Evolutionary conservation across 2,888 invertebrate genomes (phyloP), one percentile per base, ranked within the genome.

Genomic region (Cheilosia urbana): DNA sequence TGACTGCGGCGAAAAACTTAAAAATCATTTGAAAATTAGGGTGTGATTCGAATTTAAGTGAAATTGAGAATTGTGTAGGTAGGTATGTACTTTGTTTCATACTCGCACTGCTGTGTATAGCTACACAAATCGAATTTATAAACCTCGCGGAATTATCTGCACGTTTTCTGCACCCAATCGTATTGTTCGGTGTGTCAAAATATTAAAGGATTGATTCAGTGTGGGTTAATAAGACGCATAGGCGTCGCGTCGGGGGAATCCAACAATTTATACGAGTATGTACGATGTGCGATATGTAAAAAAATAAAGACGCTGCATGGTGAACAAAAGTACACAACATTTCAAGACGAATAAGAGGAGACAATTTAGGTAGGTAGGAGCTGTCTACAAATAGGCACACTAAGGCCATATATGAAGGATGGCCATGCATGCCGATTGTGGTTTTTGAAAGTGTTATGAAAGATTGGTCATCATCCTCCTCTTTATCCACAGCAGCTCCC

Each of bases 21-120:
- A 53, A 66, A 71, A 27, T 11, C 37, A 66, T 80, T 73, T 51
- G 58, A 49, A 72, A 71, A 58, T 79, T 72, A 40, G 65, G 55
- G 58, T 72, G 71, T 24, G 78, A 69, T 57, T 21, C 4, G 62
- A 42, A 34, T 45, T 66, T 73, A 40, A 66, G 60, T 71, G 45
- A 68, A 55, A 73, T 53, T 27, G 63, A 55, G 63, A 51, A 42
- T n/a, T 34, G 49, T 3, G 30, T 34, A 27, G 11, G 30, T 34
- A 27, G 11, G 9, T 21, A 9, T 30, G 30, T 30, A 17, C 5
- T 2, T 34, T 49, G n/a, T 37, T n/a, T 13, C 34, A 11, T 37
- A 37, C 37, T 37, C 4, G 13, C 37, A 37, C 9, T 9, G 7
- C 30, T 30, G 30, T 30, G 30, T 2, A 9, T 30, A 30, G 30